These are phyloP conservation scores for Myotis lucifugus DNA, from an alignment of 2,113 vertebrate species.

Conservation along the genomic window DNA sequence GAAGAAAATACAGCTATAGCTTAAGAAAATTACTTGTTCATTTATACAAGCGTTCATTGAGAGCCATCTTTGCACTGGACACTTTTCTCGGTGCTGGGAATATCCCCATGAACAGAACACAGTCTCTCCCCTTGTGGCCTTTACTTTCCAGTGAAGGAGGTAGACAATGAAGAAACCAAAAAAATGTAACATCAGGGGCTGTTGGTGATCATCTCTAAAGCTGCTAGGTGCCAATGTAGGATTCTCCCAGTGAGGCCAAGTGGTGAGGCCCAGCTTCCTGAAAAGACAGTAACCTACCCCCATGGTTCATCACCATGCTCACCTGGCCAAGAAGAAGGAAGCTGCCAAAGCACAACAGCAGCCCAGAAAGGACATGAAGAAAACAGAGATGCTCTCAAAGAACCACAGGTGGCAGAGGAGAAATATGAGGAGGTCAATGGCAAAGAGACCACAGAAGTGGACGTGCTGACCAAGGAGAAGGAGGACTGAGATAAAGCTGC, in stretches of 20 bases:
- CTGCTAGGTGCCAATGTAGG: background rate
- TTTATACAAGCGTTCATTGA: background rate
- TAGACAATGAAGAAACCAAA: background rate
- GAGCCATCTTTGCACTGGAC: background rate
- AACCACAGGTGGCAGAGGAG: conserved; percentile 76
- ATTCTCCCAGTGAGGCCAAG: background rate
- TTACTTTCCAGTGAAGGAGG: background rate
- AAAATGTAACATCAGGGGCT: background rate
- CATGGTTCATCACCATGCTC: conserved; percentile 89
- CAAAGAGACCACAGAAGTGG: conserved; percentile 86
- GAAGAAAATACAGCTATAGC: background rate
- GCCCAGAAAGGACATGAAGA: conserved; percentile 88
- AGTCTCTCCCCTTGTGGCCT: background rate
- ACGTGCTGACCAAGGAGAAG: conserved; percentile 89
- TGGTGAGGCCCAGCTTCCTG: background rate
- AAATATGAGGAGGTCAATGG: conserved; percentile 84
- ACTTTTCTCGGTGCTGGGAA: background rate
- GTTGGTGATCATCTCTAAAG: background rate
- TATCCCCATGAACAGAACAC: fast-evolving
- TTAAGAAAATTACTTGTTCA: background rate
- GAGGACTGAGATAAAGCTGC: conserved; percentile 97
- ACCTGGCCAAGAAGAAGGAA: conserved; percentile 97
- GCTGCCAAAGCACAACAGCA: conserved; percentile 93
- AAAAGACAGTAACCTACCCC: conserved; percentile 11
- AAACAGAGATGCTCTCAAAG: conserved; percentile 80